Evolutionary conservation across 2,888 invertebrate species (phyloP).

Genomic region (Sarcophaga subvicina): DNA sequence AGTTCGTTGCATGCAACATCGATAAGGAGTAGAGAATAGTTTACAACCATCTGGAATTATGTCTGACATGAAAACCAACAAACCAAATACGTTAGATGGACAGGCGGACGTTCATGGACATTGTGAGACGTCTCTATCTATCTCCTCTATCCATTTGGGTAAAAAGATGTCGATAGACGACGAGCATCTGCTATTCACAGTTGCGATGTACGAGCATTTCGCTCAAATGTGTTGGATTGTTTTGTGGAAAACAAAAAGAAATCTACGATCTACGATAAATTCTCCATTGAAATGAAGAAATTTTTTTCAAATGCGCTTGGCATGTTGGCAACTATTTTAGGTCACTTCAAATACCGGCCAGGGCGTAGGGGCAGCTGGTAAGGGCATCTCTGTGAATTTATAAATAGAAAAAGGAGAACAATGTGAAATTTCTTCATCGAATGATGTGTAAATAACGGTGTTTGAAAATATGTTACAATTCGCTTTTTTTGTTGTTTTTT

Average conservation of each 20-base stretch:
- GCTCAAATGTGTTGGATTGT: too few relatives aligned
- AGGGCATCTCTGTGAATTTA: neutral
- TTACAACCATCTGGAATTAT: constrained; percentile 66
- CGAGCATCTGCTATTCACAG: constrained; percentile 17
- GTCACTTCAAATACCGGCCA: neutral
- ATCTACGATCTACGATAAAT: constrained; percentile 53
- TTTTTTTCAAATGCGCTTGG: constrained; percentile 44
- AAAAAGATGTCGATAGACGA: constrained; percentile 54
- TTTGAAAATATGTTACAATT: neutral
- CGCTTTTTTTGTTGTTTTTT: neutral
- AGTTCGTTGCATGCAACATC: constrained; percentile 57
- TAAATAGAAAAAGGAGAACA: constrained; percentile 22
- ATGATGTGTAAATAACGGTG: constrained; percentile 34
- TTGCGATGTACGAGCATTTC: neutral
- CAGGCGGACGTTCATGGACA: constrained; percentile 52
- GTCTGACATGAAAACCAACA: constrained; percentile 68
- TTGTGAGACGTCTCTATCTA: constrained; percentile 43
- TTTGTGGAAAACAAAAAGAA: neutral
- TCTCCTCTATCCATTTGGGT: constrained; percentile 6
- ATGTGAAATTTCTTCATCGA: constrained; percentile 13
- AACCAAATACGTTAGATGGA: constrained; percentile 66
- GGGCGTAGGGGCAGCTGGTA: neutral
- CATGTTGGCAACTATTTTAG: constrained; percentile 32
- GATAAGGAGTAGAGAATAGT: constrained; percentile 60
- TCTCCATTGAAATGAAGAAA: constrained; percentile 34